Conservation (phyloP, 2,113 vertebrate species). For the Neotragus moschatus region DNA sequence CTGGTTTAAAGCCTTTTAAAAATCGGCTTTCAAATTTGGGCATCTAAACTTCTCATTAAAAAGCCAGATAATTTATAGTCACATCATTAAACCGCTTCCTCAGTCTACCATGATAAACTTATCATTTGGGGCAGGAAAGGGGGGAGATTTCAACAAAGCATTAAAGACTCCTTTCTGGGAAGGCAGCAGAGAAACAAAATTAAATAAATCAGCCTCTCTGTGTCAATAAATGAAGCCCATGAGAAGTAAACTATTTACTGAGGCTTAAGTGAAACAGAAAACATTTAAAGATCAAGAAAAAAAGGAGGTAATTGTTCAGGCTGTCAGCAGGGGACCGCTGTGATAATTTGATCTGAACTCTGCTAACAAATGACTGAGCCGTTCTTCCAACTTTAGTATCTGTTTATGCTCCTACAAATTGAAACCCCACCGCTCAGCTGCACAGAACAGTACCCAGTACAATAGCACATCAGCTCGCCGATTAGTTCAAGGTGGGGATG, state of each 20-base stretch:
- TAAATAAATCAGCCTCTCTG: conserved; percentile 76
- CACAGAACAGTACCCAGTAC: conserved; percentile 81
- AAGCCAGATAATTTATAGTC: conserved; percentile 65
- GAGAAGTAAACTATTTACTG: conserved; percentile 89
- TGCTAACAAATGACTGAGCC: conserved; percentile 97
- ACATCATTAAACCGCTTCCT: conserved; percentile 64
- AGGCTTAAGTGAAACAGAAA: conserved; percentile 91
- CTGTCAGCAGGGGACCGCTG: conserved; percentile 93
- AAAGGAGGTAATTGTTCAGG: conserved; percentile 89
- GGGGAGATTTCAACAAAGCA: conserved; percentile 63
- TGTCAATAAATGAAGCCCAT: conserved; percentile 86
- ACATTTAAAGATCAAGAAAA: conserved; percentile 86
- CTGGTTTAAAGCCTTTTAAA: conserved; percentile 54
- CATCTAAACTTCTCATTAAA: conserved; percentile 54
- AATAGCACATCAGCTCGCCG: conserved; percentile 88
- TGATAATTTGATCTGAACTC: conserved; percentile 99
- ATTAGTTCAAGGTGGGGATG: conserved; percentile 99
- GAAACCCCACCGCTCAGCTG: conserved; percentile 96
- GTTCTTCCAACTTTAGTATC: conserved; percentile 99
- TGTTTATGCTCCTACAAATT: conserved; percentile 99
- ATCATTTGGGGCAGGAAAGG: conserved; percentile 35
- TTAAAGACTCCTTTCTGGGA: conserved; percentile 54
- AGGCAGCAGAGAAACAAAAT: conserved; percentile 62
- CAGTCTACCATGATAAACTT: conserved; percentile 63
- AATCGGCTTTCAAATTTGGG: conserved; percentile 29